Evolutionary conservation across 2,888 invertebrate species (phyloP), one percentile per base, ranked within the genome.

Genomic region (Leucophenga maculata): DNA sequence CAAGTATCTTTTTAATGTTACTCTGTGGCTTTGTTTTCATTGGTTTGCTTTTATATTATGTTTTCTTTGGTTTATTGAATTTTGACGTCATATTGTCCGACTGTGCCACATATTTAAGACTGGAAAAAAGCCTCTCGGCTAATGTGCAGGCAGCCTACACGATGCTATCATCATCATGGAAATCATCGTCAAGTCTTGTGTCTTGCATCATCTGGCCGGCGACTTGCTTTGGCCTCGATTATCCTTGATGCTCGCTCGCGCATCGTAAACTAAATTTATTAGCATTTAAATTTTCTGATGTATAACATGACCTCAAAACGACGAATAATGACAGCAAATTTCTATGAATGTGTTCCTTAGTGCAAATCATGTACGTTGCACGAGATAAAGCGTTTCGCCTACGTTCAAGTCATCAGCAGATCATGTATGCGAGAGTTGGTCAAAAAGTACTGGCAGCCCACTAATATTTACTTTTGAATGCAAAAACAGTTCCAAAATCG

Each of bases 281-380:
- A 78, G 75, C 75, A 78, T 77, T 77, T 78, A 79, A 80, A 80
- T 79, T 73, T 72, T 75, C 72, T 69, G 65, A 39, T 76, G 62
- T 46, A 46, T 18, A 62, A 46, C 39, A 39, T 39, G 39, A 39
- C 39, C 39, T 11, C 39, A 39, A 39, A 39, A 39, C 39, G 11
- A 39, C 8, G 39, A 39, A 39, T 39, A 39, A 39, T 39, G 39
- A 39, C 4, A 39, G 8, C 39, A 39, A 39, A 39, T 11, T 1
- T 39, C 39, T 39, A 39, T 39, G 39, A 39, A 67, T 71, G 67
- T 13, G 13, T 18, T 64, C 14, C 65, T 22, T 54, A 31, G 26
- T 59, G 68, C 54, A 69, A 39, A 1, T 6, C 39, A 39, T 39
- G 11, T 39, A 39, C 60, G 60, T 48, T 50, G 70, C 70, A 71